Evolutionary conservation across 53 echinoderm and acorn worm species (phyloP).

Genomic region (Zoroaster sp.): DNA sequence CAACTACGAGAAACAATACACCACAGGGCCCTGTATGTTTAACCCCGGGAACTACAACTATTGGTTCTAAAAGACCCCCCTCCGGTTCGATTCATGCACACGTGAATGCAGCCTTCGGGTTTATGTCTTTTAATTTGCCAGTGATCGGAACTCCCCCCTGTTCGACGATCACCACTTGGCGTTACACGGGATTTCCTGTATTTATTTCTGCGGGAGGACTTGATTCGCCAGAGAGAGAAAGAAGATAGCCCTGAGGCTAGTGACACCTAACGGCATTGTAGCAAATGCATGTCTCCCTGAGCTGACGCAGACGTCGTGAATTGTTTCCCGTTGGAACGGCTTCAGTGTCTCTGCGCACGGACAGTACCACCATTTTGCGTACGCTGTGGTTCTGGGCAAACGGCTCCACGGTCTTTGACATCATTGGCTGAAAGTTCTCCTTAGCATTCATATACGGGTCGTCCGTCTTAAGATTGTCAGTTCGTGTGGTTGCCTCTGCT

Average conservation of each 20-base stretch:
- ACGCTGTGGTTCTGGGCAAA: background rate
- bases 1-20: conserved; percentile 23
- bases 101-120: background rate
- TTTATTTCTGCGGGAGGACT: background rate
- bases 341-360: too few species aligned
- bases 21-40: background rate
- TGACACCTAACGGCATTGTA: background rate
- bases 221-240: background rate
- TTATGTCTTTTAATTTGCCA: background rate
- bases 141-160: background rate
- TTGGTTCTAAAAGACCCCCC: background rate
- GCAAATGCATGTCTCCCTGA: background rate
- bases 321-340: too few species aligned
- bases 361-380: background rate
- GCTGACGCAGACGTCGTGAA: background rate
- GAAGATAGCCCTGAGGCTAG: background rate
- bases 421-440: conserved; percentile 18
- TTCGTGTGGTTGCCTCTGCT: background rate
- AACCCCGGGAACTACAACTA: background rate
- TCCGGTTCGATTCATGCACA: background rate
- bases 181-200: conserved; percentile 54
- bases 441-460: background rate
- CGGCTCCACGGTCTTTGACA: background rate
- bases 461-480: background rate
- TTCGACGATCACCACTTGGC: conserved; percentile 6